Evolutionary conservation across 1,140 invertebrate genomes (phyloP).

Genomic region (Pemphigus obesinymphae): DNA sequence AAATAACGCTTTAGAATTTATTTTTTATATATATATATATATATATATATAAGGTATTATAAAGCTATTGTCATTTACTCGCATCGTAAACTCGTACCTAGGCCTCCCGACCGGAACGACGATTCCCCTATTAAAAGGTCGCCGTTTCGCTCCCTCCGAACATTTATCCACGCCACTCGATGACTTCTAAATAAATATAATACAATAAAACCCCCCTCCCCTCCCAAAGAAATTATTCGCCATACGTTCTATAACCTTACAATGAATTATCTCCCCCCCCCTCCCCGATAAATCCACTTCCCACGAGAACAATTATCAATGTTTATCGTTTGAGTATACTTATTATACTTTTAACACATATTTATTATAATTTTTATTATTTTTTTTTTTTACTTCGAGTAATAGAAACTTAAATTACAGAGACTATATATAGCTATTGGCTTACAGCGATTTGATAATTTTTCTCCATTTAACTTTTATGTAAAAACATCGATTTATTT

Average conservation of each 20-base stretch:
- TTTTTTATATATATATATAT: too few species aligned
- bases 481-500: too few species aligned
- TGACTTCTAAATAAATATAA: slow-evolving; percentile 34
- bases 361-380: too few species aligned
- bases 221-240: background rate
- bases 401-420: too few species aligned
- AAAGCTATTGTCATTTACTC: slow-evolving; percentile 23
- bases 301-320: background rate
- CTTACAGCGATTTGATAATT: too few species aligned
- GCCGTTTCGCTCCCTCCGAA: background rate
- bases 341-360: too few species aligned
- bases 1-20: background rate
- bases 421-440: too few species aligned
- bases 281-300: background rate
- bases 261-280: background rate
- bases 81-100: background rate
- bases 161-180: slow-evolving; percentile 31
- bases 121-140: slow-evolving; percentile 25
- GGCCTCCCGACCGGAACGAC: slow-evolving; percentile 6
- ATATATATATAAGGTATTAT: too few species aligned
- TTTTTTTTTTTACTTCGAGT: too few species aligned
- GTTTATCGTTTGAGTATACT: too few species aligned
- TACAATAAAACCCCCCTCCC: background rate
- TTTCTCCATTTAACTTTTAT: too few species aligned
- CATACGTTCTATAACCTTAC: background rate